Evolutionary conservation across 1,140 invertebrate genomes (phyloP).

Genomic region (Scaptodrosophila lebanonensis): DNA sequence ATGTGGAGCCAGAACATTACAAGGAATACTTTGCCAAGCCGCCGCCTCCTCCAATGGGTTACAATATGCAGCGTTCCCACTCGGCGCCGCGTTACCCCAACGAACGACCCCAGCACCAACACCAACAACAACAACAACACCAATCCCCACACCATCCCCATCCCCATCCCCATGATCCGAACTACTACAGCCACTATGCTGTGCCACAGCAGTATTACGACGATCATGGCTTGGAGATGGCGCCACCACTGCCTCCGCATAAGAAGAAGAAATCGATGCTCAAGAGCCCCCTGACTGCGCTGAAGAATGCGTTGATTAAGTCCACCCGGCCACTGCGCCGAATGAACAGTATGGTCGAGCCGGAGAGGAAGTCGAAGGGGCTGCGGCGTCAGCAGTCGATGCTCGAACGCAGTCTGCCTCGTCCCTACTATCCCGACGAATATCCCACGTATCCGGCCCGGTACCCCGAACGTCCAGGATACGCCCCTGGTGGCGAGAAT

Average conservation of each 20-base stretch:
- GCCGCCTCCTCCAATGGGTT: conserved; percentile 38
- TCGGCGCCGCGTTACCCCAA: conserved; percentile 14
- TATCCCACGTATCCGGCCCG: conserved; percentile 70
- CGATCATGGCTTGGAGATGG: conserved; percentile 47
- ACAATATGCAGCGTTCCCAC: conserved; percentile 3
- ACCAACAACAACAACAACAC: neutral
- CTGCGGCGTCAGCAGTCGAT: conserved; percentile 73
- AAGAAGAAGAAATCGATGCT: conserved; percentile 73
- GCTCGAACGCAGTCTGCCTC: conserved; percentile 64
- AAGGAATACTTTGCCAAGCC: conserved; percentile 61
- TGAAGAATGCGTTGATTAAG: conserved; percentile 73
- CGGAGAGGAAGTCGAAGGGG: conserved; percentile 62
- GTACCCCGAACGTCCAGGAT: conserved; percentile 40
- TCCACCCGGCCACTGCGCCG: conserved; percentile 60
- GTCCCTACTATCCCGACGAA: conserved; percentile 71
- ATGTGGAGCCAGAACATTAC: conserved; percentile 73
- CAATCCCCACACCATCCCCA: conserved; percentile 15
- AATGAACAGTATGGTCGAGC: conserved; percentile 76
- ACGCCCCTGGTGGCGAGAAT: conserved; percentile 34
- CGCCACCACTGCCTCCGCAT: conserved; percentile 57
- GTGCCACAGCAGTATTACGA: conserved; percentile 60
- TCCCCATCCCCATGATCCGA: conserved; percentile 57
- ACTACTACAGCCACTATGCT: conserved; percentile 57
- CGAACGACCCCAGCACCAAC: conserved; percentile 13
- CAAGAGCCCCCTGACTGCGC: conserved; percentile 65